Base-by-base conservation (phyloP, 2,888 invertebrate genomes). In the Lomographa bimaculata region DNA sequence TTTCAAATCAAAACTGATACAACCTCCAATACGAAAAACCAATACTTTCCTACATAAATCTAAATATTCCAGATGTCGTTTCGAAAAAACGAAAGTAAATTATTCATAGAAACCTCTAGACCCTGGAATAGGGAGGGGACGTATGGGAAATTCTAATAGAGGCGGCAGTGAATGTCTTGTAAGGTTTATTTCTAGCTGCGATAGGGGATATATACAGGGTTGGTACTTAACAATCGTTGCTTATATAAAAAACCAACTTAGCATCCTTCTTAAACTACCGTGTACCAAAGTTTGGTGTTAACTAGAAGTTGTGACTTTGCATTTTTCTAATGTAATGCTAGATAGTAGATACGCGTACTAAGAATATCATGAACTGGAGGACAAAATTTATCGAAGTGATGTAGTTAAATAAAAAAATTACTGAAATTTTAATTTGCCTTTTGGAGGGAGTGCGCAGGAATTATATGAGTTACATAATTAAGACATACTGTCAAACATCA, bases 1-100 rank as follows among this genome's bases (percentile, higher is more conserved):
- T 48, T 19, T 37, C 33, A 32, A 48, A 52, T 39, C 23, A 40
- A 43, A 49, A 61, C 50, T 38, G 50, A 54, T 54, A 54, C 54
- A 43, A 51, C 55, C 17, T 50, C 44, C 48, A 48, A 53, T 53
- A 46, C 52, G 44, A 48, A 55, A 61, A 59, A 51, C 48, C 60
- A 63, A 58, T 62, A 62, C 52, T 55, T 54, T 43, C 46, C 38
- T 50, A 61, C 50, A 59, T 63, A 70, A 62, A 68, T 66, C 63
- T 66, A 64, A 63, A 68, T 68, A 68, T 68, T 66, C 62, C 60
- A 63, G 60, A 68, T 59, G 64, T 58, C 57, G 55, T 50, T 40
- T 46, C 36, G 20, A 23, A 32, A 52, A 57, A 54, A 42, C 48
- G 42, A 45, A 41, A 53, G 50, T 67, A 68, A 69, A 63, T 64